Evolutionary conservation across 2,113 vertebrate species (phyloP), one percentile per base, ranked within the genome.

Genomic region (Pomatostomus ruficeps): DNA sequence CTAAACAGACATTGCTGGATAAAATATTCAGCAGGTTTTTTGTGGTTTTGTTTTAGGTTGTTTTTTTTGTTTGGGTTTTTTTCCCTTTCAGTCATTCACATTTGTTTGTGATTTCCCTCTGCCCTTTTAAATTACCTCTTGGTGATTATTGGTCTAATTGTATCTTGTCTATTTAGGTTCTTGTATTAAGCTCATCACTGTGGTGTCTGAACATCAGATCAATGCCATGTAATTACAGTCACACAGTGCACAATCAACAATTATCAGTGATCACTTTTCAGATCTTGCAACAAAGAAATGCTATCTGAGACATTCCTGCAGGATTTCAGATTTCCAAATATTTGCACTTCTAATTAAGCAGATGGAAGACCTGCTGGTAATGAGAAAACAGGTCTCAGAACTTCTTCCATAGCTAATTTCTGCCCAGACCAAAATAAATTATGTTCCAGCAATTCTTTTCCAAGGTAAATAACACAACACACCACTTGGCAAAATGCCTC

Each of bases 301-400:
- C 72, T 97, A 86, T 96, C 93, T 94, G 93, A 97, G 97, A 89
- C 28, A 5, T 28, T 94, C 91, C 91, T 92, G 49, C 61, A 88
- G 89, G 67, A 84, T 91, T 97, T 97, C 94, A 96, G 96, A 94
- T 97, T 97, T 96, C 95, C 85, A 89, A 98, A 97, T 97, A 97
- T 97, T 98, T 98, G 97, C 97, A 97, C 97, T 97, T 98, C 96
- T 97, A 98, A 98, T 98, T 98, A 98, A 97, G 94, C 96, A 97
- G 96, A 98, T 98, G 98, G 97, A 97, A 96, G 92, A 92, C 95
- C 94, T 97, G 97, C 96, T 98, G 89, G 87, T 93, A 93, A 93
- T 96, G 96, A 97, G 97, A 94, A 93, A 97, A 92, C 93, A 84
- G 96, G 96, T 89, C 93, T 91, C 91, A 93, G 96, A 96, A 96